These are phyloP conservation scores for Dexiosoma caninum DNA, from an alignment of 2,888 invertebrate species.

Conservation along the genomic window DNA sequence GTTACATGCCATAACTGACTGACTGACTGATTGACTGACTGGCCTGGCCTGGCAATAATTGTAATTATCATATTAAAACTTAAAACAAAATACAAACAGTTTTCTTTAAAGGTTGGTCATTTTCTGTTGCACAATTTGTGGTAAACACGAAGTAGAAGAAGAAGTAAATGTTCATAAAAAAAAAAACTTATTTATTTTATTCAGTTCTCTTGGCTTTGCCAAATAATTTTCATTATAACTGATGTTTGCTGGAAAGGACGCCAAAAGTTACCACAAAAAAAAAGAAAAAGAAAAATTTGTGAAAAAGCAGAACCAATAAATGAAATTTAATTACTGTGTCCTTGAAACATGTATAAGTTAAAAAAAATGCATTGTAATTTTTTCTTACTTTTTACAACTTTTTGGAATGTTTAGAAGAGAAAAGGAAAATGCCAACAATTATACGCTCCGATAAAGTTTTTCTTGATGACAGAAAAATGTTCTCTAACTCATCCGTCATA, in stretches of 20 bases:
- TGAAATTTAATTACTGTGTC: slow-evolving; percentile 51
- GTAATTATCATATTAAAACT: slow-evolving; percentile 55
- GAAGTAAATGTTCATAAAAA: slow-evolving; percentile 6
- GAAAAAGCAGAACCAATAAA: slow-evolving; percentile 16
- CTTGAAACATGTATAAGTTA: slow-evolving; percentile 10
- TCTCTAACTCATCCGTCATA: not conserved
- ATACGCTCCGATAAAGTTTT: slow-evolving; percentile 20
- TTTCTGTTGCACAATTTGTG: slow-evolving; percentile 27
- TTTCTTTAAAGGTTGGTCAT: slow-evolving; percentile 13
- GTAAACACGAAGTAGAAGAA: not conserved
- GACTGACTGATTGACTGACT: no score
- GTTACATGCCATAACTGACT: slow-evolving; percentile 29
- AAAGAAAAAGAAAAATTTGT: not conserved
- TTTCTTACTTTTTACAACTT: not conserved
- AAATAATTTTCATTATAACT: slow-evolving; percentile 23
- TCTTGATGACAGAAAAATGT: not conserved
- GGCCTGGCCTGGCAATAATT: slow-evolving; percentile 33
- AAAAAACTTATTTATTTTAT: slow-evolving; percentile 10
- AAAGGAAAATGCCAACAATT: slow-evolving; percentile 6
- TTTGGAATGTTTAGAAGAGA: not conserved
- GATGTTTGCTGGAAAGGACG: not conserved
- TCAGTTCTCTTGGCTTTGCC: slow-evolving; percentile 25
- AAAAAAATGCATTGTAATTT: not conserved
- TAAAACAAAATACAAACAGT: slow-evolving; percentile 28
- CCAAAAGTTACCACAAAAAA: not conserved